Evolutionary conservation across 2,797 vertebrate species (phyloP).

Genomic region (Darevskia nairensis): DNA sequence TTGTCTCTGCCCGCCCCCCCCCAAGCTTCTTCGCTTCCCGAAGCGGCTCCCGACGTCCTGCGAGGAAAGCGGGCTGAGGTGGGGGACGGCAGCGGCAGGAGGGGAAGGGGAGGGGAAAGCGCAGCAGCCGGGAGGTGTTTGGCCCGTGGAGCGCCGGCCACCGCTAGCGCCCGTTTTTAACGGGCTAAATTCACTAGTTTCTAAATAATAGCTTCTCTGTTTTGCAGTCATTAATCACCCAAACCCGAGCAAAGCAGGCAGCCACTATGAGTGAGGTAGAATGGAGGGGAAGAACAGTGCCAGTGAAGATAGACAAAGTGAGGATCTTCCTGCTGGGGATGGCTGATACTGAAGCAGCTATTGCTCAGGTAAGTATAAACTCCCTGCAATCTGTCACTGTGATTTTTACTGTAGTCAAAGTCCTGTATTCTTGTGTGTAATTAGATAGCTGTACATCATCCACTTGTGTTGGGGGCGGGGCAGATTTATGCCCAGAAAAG

Average conservation of each 20-base stretch:
- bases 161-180: too few species aligned
- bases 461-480: not conserved
- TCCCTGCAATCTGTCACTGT: not conserved
- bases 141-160: too few species aligned
- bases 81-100: too few species aligned
- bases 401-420: not conserved
- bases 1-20: too few species aligned
- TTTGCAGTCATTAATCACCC: constrained; percentile 86
- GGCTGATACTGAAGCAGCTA: constrained; percentile 94
- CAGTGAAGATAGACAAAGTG: constrained; percentile 96
- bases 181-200: too few species aligned
- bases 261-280: constrained; percentile 98
- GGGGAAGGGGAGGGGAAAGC: too few species aligned
- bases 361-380: constrained; percentile 86
- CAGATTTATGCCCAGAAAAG: not conserved
- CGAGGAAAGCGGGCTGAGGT: too few species aligned
- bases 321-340: constrained; percentile 93
- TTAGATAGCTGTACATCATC: not conserved
- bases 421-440: not conserved
- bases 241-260: constrained; percentile 96
- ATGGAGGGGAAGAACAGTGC: constrained; percentile 93
- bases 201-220: not conserved
- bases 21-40: too few species aligned
- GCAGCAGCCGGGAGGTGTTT: too few species aligned
- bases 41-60: too few species aligned